phyloP scores from a whole-genome alignment of 2,113 vertebrate genomes.

The Podarcis cretensis region DNA sequence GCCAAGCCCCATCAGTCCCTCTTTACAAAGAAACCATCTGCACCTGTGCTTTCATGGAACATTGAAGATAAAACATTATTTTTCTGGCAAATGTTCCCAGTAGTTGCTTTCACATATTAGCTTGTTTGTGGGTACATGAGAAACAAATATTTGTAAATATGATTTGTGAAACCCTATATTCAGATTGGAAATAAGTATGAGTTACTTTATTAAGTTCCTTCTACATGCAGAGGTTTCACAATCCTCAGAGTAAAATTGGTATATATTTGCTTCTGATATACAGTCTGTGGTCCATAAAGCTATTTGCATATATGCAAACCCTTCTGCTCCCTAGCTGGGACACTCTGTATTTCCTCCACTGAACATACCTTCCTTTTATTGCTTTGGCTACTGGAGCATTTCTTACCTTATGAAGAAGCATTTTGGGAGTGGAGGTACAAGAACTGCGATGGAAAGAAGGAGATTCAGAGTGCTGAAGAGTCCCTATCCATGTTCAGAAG shows the following conservation, averaged over 20 bases:
- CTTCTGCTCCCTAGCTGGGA: neutral
- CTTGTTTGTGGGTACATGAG: slow-evolving; percentile 59
- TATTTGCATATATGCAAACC: neutral
- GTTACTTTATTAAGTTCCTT: slow-evolving; percentile 56
- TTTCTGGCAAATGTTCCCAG: slow-evolving; percentile 65
- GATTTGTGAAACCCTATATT: slow-evolving; percentile 39
- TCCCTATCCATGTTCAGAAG: neutral
- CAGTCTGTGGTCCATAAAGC: neutral
- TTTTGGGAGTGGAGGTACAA: neutral
- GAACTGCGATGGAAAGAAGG: neutral
- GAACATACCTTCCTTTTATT: neutral
- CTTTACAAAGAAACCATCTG: neutral
- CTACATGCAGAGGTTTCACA: slow-evolving; percentile 32
- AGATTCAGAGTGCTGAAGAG: neutral
- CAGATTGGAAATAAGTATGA: slow-evolving; percentile 56
- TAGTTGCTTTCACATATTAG: slow-evolving; percentile 69
- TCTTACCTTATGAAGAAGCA: neutral
- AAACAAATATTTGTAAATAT: slow-evolving; percentile 41
- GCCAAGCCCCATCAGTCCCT: neutral
- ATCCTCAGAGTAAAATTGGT: neutral
- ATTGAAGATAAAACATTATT: slow-evolving; percentile 60
- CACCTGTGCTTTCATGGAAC: slow-evolving; percentile 65
- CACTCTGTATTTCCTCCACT: neutral
- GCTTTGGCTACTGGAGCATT: neutral
- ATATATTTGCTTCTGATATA: neutral